phyloP scores from a whole-genome alignment of 2,113 vertebrate species.

The Micronycteris hirsuta region DNA sequence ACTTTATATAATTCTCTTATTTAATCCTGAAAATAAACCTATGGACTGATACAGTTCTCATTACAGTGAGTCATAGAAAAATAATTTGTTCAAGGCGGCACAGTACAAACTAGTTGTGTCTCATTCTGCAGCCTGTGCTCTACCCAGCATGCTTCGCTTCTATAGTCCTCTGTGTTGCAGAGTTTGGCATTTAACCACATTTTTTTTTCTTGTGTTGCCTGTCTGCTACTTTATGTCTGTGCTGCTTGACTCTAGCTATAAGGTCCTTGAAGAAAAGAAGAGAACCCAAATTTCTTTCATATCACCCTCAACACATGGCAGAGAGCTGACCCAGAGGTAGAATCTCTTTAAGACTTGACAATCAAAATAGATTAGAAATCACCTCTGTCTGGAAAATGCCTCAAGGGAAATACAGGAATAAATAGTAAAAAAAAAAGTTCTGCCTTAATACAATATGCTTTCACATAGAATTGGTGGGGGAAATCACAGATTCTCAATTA shows the following conservation, averaged over 20 bases:
- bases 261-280: neutral
- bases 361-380: slow-evolving; percentile 1
- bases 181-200: neutral
- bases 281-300: neutral
- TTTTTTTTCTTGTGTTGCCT: neutral
- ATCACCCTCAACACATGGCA: neutral
- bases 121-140: neutral
- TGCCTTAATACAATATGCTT: neutral
- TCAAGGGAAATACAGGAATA: neutral
- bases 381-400: neutral
- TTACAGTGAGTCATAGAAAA: neutral
- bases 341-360: neutral
- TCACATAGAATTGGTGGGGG: neutral
- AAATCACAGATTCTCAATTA: neutral
- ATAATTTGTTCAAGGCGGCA: neutral
- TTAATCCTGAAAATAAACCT: neutral
- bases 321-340: neutral
- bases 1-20: neutral
- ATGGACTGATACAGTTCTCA: neutral
- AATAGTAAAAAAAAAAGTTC: neutral
- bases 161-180: neutral
- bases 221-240: neutral
- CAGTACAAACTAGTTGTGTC: neutral
- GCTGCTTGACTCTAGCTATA: neutral
- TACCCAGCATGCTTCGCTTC: neutral